Percentiles rank a stretch among this genome's conserved stretches.
phyloP scores from a whole-genome alignment of 2,113 vertebrate genomes.

The Hippocampus zosterae region DNA sequence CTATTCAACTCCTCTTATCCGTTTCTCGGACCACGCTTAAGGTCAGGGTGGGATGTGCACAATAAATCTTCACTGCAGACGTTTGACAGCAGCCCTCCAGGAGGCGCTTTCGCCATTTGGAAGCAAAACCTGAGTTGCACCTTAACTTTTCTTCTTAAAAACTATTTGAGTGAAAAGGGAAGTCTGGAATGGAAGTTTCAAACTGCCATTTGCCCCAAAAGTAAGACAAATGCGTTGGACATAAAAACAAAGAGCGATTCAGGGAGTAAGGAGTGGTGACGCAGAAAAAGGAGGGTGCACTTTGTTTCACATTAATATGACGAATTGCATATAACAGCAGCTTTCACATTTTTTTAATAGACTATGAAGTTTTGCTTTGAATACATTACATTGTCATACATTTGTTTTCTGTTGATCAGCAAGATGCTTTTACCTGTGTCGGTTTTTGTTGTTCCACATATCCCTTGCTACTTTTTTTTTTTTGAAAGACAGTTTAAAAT shows the following conservation, averaged over 20 bases:
- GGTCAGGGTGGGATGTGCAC: conserved; percentile 50
- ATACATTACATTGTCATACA: neutral
- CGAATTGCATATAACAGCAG: neutral
- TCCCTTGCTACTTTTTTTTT: neutral
- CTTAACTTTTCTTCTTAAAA: conserved; percentile 36
- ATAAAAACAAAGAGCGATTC: conserved; percentile 8
- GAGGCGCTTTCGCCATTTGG: conserved; percentile 34
- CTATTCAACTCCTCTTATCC: conserved; percentile 40
- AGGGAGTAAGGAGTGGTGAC: neutral
- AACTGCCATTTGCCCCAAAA: conserved; percentile 33
- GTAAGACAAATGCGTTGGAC: conserved; percentile 45
- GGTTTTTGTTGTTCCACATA: neutral
- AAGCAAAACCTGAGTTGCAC: conserved; percentile 21
- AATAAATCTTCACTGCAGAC: conserved; percentile 57
- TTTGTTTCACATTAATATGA: neutral
- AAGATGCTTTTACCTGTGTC: neutral
- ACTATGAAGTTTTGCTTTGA: neutral
- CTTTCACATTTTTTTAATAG: neutral
- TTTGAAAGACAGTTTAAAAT: neutral
- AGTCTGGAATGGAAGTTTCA: conserved; percentile 27
- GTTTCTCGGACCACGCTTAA: conserved; percentile 42
- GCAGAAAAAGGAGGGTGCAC: neutral
- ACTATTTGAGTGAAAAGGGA: conserved; percentile 45
- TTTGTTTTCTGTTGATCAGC: neutral
- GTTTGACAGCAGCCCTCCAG: conserved; percentile 56